A percentile compares a stretch with the other conserved stretches of the same genome.
Conservation (phyloP, 2,888 invertebrate species). For the Chelonus formosanus region DNA sequence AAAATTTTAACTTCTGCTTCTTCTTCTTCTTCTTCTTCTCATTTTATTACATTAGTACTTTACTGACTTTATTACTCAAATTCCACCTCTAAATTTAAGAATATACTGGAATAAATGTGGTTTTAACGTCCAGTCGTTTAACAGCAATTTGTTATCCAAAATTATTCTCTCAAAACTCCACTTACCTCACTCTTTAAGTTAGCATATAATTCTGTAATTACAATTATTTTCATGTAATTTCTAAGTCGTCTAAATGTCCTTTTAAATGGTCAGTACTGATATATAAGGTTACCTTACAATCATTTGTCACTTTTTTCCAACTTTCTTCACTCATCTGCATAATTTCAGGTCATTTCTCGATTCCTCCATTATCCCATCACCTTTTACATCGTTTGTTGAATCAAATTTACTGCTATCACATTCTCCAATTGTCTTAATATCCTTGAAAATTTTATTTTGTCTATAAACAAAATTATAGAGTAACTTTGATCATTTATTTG, state of each 20-base stretch:
- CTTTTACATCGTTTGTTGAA: too few species aligned
- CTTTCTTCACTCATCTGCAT: conserved; percentile 4
- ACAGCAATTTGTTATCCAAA: conserved; percentile 29
- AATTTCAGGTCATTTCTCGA: too few species aligned
- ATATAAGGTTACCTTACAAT: conserved; percentile 33
- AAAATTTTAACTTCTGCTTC: too few species aligned
- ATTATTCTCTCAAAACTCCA: conserved; percentile 9
- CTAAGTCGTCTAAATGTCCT: conserved; percentile 37
- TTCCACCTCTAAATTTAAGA: conserved; percentile 3
- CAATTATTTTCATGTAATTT: conserved; percentile 27
- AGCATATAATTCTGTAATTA: conserved; percentile 23
- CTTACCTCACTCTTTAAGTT: background rate
- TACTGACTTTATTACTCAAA: background rate
- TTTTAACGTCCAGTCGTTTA: conserved; percentile 25
- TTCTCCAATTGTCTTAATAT: too few species aligned
- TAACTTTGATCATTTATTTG: too few species aligned
- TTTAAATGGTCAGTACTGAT: conserved; percentile 37
- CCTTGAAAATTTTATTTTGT: too few species aligned
- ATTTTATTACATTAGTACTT: background rate
- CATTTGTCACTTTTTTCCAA: conserved; percentile 11
- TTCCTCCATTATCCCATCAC: too few species aligned
- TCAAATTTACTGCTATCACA: too few species aligned
- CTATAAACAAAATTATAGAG: too few species aligned
- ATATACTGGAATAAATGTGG: conserved; percentile 21
- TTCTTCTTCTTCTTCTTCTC: too few species aligned